Evolutionary conservation across 2,797 vertebrate genomes (phyloP).

Genomic region (Acanthurus leucopareius): DNA sequence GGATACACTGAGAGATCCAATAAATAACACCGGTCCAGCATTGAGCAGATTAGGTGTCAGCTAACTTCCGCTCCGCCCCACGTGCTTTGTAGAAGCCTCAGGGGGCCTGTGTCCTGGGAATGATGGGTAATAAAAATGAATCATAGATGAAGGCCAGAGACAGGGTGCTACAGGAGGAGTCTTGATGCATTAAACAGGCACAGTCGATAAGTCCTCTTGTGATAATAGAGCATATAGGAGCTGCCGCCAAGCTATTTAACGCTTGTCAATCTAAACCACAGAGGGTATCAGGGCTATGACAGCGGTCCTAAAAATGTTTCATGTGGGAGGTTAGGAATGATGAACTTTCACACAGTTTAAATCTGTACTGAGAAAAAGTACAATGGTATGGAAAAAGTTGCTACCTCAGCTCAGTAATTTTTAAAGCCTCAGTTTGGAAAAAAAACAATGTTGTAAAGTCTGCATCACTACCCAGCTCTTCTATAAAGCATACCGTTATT

Average conservation of each 20-base stretch:
- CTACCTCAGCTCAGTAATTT: background rate
- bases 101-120: constrained; percentile 82
- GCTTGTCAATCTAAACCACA: constrained; percentile 82
- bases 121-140: constrained; percentile 90
- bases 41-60: constrained; percentile 86
- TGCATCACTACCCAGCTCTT: background rate
- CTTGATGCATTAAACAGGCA: constrained; percentile 87
- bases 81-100: constrained; percentile 78
- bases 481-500: background rate
- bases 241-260: constrained; percentile 84
- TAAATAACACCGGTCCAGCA: constrained; percentile 82
- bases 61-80: constrained; percentile 83
- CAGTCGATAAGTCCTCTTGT: constrained; percentile 87
- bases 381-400: constrained; percentile 12
- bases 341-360: constrained; percentile 47
- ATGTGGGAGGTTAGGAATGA: constrained; percentile 52
- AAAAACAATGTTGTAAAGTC: background rate
- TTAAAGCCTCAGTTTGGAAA: background rate
- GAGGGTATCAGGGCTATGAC: constrained; percentile 60
- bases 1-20: constrained; percentile 74
- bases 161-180: constrained; percentile 85
- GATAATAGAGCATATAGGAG: constrained; percentile 87
- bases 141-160: constrained; percentile 89
- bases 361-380: constrained; percentile 9
- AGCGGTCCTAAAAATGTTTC: constrained; percentile 59